Evolutionary conservation across 1,140 invertebrate genomes (phyloP).

Genomic region (Antheraea pernyi): DNA sequence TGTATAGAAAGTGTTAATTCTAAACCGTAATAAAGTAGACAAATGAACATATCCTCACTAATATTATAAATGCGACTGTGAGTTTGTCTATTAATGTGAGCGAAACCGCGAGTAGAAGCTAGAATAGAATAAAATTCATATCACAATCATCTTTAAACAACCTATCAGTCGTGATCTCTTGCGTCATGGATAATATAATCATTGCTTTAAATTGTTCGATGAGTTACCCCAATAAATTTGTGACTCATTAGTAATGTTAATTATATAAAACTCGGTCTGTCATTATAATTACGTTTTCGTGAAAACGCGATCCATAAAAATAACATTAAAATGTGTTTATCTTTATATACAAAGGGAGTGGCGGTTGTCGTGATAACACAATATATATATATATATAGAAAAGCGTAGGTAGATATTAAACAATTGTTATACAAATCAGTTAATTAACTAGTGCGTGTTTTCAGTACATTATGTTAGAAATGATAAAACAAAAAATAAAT

Average conservation of each 20-base stretch:
- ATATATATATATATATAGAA: constrained; percentile 58
- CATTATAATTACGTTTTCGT: not conserved
- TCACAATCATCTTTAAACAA: not conserved
- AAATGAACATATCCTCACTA: no score
- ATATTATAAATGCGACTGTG: no score
- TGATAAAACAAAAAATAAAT: not conserved
- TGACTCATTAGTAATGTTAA: not conserved
- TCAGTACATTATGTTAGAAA: constrained; percentile 14
- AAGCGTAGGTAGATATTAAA: constrained; percentile 11
- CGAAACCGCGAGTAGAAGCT: no score
- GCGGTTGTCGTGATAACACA: constrained; percentile 37
- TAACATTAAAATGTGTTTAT: constrained; percentile 4
- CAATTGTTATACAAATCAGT: constrained; percentile 52
- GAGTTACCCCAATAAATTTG: not conserved
- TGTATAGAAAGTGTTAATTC: no score
- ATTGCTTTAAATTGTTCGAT: not conserved
- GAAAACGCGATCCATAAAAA: not conserved
- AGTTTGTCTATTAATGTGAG: no score
- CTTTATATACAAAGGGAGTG: constrained; percentile 31
- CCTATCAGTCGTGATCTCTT: no score
- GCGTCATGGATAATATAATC: no score
- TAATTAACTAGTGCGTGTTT: constrained; percentile 43
- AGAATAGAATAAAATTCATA: not conserved
- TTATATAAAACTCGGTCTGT: not conserved
- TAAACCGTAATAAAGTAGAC: no score